Evolutionary conservation across 2,888 invertebrate species (phyloP).

Genomic region (Lepidochrysops patricia): DNA sequence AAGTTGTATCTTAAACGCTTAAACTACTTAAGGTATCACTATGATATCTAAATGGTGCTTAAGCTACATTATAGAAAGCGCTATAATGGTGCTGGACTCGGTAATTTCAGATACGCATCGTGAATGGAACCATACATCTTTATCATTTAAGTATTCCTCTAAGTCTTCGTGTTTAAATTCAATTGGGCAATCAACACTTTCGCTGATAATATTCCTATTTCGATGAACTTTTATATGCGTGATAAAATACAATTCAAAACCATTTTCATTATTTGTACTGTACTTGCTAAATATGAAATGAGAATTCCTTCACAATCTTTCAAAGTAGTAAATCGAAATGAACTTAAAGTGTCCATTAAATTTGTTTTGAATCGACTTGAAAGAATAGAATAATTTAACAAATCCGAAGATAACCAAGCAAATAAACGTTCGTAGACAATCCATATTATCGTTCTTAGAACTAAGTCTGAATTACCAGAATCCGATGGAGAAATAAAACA

Average conservation of each 20-base stretch:
- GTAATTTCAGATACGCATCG: not conserved
- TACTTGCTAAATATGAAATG: too few species aligned
- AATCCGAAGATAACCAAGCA: not conserved
- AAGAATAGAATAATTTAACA: not conserved
- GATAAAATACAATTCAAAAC: not conserved
- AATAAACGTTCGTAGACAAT: not conserved
- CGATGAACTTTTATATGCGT: not conserved
- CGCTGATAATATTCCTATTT: slow-evolving; percentile 8
- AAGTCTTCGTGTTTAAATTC: slow-evolving; percentile 11
- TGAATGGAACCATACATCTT: not conserved
- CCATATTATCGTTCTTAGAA: not conserved
- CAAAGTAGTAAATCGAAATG: not conserved
- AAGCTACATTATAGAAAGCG: not conserved
- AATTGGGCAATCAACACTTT: slow-evolving; percentile 13
- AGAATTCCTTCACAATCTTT: not conserved
- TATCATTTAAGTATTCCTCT: not conserved
- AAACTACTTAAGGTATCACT: not conserved
- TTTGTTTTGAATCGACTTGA: not conserved
- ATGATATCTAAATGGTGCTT: not conserved
- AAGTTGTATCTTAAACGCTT: slow-evolving; percentile 1
- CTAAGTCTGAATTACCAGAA: not conserved
- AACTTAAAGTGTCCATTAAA: not conserved
- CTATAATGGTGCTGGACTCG: not conserved
- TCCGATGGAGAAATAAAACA: slow-evolving; percentile 1
- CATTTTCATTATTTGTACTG: not conserved